Base-by-base conservation (phyloP, 2,888 invertebrate genomes). In the Oscheius sp. region DNA sequence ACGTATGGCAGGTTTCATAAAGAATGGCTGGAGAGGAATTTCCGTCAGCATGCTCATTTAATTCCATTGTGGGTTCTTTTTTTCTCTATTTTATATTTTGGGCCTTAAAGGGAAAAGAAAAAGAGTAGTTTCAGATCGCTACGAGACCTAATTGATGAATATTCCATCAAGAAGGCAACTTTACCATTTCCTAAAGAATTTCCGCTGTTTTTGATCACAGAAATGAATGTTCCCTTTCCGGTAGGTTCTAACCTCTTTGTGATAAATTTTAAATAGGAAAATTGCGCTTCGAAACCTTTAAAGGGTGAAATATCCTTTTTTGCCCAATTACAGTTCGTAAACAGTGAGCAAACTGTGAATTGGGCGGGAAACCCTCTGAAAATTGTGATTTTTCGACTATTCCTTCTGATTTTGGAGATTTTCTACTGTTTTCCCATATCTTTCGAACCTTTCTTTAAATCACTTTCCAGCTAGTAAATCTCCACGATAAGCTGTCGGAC, bases 1-100 rank as follows among this genome's bases (percentile, higher is more conserved):
- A 29, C 76, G 27, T 56, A 53, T 5, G 75, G 76, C 1, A 58
- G 70, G 45, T 78, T 78, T 58, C 71, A 78, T 45, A 72, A 75
- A 7, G 23, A 63, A 16, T 27, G 41, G n/a, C 12, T 61, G 29
- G 18, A 52, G 43, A 59, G n/a, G n/a, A 71, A 61, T n/a, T 21
- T 25, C 7, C 23, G 63, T 7, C 71, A 71, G n/a, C 59, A 71
- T 52, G 49, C 23, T 25, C 25, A 71, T 23, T 27, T 53, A 6
- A 16, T 71, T 7, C 53, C 71, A n/a, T 16, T 52, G 61, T 70
- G 21, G 27, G 45, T 35, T 35, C 18, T 27, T 35, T n/a, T n/a
- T 12, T 49, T n/a, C 23, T 2, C 12, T 27, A 1, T 6, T 46
- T 16, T 16, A 2, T 16, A 58, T 6, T 58, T 58, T 58, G n/a